phyloP scores from a whole-genome alignment of 2,113 vertebrate genomes.

The Aptenodytes forsteri region DNA sequence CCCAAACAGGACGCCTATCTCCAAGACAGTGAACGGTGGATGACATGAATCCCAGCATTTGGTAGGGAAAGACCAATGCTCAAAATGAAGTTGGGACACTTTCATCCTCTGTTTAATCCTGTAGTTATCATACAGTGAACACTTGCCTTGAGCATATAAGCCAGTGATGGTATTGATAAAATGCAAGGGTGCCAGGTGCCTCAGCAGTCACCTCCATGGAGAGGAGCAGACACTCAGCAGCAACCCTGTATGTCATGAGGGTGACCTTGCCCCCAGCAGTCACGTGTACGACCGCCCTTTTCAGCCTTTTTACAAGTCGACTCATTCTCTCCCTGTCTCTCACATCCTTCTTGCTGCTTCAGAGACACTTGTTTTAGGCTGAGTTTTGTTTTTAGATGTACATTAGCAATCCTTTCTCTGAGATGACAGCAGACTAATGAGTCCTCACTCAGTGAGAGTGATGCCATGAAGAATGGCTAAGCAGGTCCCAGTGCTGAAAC shows the following conservation, averaged over 20 bases:
- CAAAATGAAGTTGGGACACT: not conserved
- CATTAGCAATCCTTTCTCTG: not conserved
- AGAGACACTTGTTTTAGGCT: not conserved
- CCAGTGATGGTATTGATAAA: not conserved
- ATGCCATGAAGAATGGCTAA: not conserved
- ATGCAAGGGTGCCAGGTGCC: not conserved
- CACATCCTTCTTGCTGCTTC: not conserved
- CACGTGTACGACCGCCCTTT: not conserved
- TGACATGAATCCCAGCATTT: not conserved
- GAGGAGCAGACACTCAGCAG: not conserved
- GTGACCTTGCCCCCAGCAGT: not conserved
- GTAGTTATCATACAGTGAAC: not conserved
- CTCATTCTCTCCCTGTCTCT: not conserved
- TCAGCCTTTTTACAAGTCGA: not conserved
- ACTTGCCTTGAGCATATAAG: not conserved
- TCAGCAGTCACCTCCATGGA: not conserved
- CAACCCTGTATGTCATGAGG: accelerated
- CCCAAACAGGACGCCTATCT: not conserved
- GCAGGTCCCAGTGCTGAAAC: not conserved
- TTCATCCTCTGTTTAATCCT: not conserved
- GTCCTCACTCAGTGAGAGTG: accelerated
- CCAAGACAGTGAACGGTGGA: not conserved
- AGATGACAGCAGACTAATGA: not conserved
- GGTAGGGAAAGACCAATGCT: accelerated
- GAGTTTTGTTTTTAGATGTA: not conserved